phyloP scores from a whole-genome alignment of 2,888 invertebrate species.

The Protodeltote pygarga region DNA sequence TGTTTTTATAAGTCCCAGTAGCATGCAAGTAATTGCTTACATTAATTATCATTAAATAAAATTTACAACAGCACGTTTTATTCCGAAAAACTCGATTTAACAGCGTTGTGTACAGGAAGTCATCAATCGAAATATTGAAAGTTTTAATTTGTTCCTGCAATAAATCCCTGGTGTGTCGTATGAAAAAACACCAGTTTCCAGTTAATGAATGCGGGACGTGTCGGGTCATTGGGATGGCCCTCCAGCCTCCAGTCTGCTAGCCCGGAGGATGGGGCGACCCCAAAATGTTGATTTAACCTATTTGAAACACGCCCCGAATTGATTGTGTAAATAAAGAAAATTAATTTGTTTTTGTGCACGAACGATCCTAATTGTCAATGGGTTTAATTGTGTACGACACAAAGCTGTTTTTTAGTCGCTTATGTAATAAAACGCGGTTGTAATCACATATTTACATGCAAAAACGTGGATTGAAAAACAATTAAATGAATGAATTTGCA shows the following conservation, averaged over 20 bases:
- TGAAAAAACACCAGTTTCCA: slow-evolving; percentile 49
- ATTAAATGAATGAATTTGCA: too few relatives aligned
- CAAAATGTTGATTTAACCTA: slow-evolving; percentile 53
- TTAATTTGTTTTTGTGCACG: slow-evolving; percentile 49
- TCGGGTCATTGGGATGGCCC: slow-evolving; percentile 44
- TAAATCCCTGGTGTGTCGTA: slow-evolving; percentile 53
- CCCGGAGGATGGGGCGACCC: background rate
- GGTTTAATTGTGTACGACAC: slow-evolving; percentile 28
- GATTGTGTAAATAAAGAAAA: slow-evolving; percentile 51
- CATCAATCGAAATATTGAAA: slow-evolving; percentile 48
- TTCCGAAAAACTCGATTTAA: slow-evolving; percentile 32
- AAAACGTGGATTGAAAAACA: background rate
- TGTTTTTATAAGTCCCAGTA: too few relatives aligned
- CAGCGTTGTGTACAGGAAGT: slow-evolving; percentile 38
- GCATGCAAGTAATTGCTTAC: too few relatives aligned
- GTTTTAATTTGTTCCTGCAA: slow-evolving; percentile 53
- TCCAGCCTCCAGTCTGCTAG: slow-evolving; percentile 18
- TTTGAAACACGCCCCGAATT: slow-evolving; percentile 51
- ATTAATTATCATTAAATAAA: slow-evolving; percentile 25
- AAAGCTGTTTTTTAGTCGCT: slow-evolving; percentile 6
- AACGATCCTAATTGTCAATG: slow-evolving; percentile 34
- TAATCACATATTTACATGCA: background rate
- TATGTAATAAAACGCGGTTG: background rate
- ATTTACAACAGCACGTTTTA: slow-evolving; percentile 14
- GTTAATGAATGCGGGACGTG: slow-evolving; percentile 49